A percentile compares a stretch with the other conserved stretches of the same genome.
Conservation (phyloP, 2,113 vertebrate species). For the Cyanoderma ruficeps region DNA sequence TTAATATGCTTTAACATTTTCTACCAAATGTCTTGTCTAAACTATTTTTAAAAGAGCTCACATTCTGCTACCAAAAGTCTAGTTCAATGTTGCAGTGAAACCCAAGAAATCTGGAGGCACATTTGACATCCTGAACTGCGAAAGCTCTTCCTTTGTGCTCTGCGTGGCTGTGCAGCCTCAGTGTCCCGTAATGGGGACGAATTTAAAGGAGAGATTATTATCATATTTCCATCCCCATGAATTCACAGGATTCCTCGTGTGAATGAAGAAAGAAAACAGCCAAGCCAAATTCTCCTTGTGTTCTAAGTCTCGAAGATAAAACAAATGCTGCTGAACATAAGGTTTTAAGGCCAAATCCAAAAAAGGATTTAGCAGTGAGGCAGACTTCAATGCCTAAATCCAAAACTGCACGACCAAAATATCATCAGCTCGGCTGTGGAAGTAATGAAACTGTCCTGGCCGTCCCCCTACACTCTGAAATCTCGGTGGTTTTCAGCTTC, state of each 20-base stretch:
- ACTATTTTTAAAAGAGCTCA: constrained; percentile 44
- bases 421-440: constrained; percentile 12
- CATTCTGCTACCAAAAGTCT: constrained; percentile 22
- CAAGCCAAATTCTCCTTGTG: constrained; percentile 63
- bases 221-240: neutral
- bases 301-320: constrained; percentile 53
- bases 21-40: constrained; percentile 35
- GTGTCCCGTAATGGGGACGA: neutral
- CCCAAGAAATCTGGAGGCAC: neutral
- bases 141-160: neutral
- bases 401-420: constrained; percentile 55
- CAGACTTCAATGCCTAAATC: constrained; percentile 57
- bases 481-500: neutral
- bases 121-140: neutral
- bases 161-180: neutral
- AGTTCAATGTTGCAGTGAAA: constrained; percentile 10
- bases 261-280: constrained; percentile 57
- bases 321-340: constrained; percentile 70
- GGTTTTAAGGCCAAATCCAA: constrained; percentile 69
- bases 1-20: constrained; percentile 26
- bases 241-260: constrained; percentile 56
- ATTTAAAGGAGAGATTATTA: constrained; percentile 15
- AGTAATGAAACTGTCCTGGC: constrained; percentile 37
- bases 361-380: constrained; percentile 54
- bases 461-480: neutral